A percentile compares a stretch with the other conserved stretches of the same genome.
Conservation (phyloP, 1,140 invertebrate genomes). For the Drosophila tsacasi region DNA sequence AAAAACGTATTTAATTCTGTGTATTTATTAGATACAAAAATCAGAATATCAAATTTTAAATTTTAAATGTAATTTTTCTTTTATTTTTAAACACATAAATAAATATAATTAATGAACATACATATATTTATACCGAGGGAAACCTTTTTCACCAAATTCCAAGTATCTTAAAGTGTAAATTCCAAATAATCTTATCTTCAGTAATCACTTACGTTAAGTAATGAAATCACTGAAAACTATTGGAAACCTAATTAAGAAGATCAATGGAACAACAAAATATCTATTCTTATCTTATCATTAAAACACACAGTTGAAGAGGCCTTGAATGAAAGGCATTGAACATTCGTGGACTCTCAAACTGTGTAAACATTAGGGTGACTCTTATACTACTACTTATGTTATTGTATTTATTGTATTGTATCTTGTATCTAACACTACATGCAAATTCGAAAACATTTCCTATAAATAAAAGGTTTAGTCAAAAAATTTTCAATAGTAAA, state of each 20-base stretch:
- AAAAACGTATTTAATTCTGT: no score
- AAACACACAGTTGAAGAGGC: neutral
- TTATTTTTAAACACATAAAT: no score
- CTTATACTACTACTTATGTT: neutral
- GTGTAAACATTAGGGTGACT: neutral
- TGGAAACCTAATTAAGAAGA: neutral
- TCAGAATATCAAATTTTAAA: no score
- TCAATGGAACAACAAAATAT: neutral
- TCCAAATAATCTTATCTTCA: neutral
- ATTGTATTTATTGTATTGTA: neutral
- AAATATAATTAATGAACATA: no score
- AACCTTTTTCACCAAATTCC: neutral
- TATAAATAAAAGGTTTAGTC: neutral
- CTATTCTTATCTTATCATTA: slow-evolving; percentile 1
- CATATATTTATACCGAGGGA: neutral
- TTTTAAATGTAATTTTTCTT: no score
- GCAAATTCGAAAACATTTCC: no score
- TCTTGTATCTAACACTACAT: no score
- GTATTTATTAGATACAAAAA: no score
- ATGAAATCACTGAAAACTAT: neutral
- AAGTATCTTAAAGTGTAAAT: neutral
- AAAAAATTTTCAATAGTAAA: neutral
- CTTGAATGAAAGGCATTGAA: neutral
- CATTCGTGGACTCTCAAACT: neutral
- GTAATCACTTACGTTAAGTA: neutral